phyloP scores from a whole-genome alignment of 2,888 invertebrate species.

The Caradrina clavipalpis region DNA sequence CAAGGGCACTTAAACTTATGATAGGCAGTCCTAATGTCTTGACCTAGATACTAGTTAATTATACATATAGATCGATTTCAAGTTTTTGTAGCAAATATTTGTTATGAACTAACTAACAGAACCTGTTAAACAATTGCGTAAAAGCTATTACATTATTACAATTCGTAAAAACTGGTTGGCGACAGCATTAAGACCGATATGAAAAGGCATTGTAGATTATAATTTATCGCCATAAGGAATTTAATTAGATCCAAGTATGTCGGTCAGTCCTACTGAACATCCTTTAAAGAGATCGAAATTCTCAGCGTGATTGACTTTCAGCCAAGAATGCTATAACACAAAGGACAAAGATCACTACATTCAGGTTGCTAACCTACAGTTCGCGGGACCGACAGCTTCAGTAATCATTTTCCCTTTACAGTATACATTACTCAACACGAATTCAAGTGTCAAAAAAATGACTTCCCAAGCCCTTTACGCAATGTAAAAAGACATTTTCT shows the following conservation, averaged over 20 bases:
- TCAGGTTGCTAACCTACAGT: background rate
- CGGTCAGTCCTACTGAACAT: background rate
- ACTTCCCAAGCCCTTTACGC: background rate
- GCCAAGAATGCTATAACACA: slow-evolving; percentile 25
- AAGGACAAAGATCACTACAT: slow-evolving; percentile 1
- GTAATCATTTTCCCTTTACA: background rate
- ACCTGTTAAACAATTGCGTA: slow-evolving; percentile 51
- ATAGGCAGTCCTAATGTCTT: slow-evolving; percentile 31
- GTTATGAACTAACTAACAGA: slow-evolving; percentile 35
- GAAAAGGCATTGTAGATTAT: slow-evolving; percentile 3
- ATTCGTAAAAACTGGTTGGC: slow-evolving; percentile 38
- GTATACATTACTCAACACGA: background rate
- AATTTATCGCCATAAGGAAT: background rate
- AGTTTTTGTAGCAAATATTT: slow-evolving; percentile 51
- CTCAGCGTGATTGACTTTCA: background rate
- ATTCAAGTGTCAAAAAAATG: background rate
- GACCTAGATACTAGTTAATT: slow-evolving; percentile 43
- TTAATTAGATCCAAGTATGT: background rate
- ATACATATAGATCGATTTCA: slow-evolving; percentile 30
- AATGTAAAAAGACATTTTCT: slow-evolving; percentile 1
- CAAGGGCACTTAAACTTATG: slow-evolving; percentile 27
- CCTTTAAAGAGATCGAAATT: slow-evolving; percentile 12
- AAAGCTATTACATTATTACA: slow-evolving; percentile 40
- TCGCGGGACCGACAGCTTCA: background rate
- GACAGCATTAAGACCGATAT: slow-evolving; percentile 4